Evolutionary conservation across 2,888 invertebrate species (phyloP).

Genomic region (Heteromyza rotundicornis): DNA sequence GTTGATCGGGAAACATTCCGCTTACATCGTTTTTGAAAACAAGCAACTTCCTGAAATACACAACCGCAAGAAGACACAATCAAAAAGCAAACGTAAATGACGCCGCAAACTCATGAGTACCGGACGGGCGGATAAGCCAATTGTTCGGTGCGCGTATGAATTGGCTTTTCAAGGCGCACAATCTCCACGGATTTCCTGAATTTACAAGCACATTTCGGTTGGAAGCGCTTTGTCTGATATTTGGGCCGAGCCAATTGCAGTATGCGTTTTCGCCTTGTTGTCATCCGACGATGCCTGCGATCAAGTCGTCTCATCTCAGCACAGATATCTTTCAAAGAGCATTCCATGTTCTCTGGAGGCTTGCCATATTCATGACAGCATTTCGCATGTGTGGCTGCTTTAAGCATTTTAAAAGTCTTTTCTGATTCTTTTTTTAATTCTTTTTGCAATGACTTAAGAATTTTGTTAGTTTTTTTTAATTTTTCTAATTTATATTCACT

Average conservation of each 20-base stretch:
- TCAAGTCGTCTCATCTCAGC: slow-evolving; percentile 36
- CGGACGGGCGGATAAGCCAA: slow-evolving; percentile 48
- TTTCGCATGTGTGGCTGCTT: slow-evolving; percentile 32
- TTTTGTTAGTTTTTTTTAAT: not conserved
- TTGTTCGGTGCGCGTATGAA: slow-evolving; percentile 53
- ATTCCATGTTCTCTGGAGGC: slow-evolving; percentile 39
- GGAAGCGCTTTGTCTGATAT: not conserved
- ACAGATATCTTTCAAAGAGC: slow-evolving; percentile 39
- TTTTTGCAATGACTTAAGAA: slow-evolving; percentile 10
- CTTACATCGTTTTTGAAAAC: slow-evolving; percentile 28
- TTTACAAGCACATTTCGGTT: slow-evolving; percentile 27
- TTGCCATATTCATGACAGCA: slow-evolving; percentile 41
- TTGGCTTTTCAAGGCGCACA: slow-evolving; percentile 36
- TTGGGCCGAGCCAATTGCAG: slow-evolving; percentile 40
- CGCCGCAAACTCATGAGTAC: slow-evolving; percentile 25
- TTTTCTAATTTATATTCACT: not conserved
- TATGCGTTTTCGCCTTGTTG: slow-evolving; percentile 40
- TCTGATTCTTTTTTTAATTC: slow-evolving; percentile 14
- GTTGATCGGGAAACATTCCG: slow-evolving; percentile 17
- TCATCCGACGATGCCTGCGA: slow-evolving; percentile 35
- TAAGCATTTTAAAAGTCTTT: slow-evolving; percentile 19
- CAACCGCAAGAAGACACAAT: no score
- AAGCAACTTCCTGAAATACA: slow-evolving; percentile 30
- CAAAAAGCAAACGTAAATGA: no score
- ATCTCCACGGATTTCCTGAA: slow-evolving; percentile 48